A percentile compares a stretch with the other conserved stretches of the same genome.
These are phyloP conservation scores for Chrysochloris asiatica DNA, from an alignment of 2,113 vertebrate species.

Conservation along the genomic window DNA sequence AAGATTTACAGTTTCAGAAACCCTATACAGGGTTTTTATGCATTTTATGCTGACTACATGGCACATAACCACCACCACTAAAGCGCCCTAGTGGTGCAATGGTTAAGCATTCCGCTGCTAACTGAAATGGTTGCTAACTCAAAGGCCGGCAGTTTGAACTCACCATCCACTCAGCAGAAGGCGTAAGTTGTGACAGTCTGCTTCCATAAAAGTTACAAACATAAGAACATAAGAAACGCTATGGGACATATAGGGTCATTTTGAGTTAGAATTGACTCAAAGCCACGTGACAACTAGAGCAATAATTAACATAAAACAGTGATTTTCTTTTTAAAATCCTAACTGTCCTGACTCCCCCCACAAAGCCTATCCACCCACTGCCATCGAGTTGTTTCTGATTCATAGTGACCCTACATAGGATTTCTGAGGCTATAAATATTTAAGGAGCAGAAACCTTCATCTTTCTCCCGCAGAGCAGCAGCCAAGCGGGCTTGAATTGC, in stretches of 20 bases:
- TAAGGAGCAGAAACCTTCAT: too few relatives aligned
- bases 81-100: too few relatives aligned
- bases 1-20: too few relatives aligned
- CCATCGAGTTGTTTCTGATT: too few relatives aligned
- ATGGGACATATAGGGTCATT: neutral
- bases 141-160: neutral
- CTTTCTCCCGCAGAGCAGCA: too few relatives aligned
- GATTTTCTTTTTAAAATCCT: conserved; percentile 19
- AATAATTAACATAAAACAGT: conserved; percentile 15
- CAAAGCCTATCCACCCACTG: too few relatives aligned
- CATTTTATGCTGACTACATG: too few relatives aligned
- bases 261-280: neutral
- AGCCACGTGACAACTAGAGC: neutral
- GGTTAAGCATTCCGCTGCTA: neutral
- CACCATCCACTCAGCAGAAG: neutral
- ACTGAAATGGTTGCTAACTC: neutral
- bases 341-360: neutral
- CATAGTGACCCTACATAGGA: too few relatives aligned
- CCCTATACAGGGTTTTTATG: too few relatives aligned
- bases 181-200: neutral
- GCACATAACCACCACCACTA: too few relatives aligned
- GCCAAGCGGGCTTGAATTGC: too few relatives aligned
- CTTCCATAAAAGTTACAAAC: neutral
- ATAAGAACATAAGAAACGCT: neutral
- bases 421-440: too few relatives aligned